Evolutionary conservation across 2,113 vertebrate genomes (phyloP), one percentile per base, ranked within the genome.

Genomic region (Petrocephalus microphthalmus): DNA sequence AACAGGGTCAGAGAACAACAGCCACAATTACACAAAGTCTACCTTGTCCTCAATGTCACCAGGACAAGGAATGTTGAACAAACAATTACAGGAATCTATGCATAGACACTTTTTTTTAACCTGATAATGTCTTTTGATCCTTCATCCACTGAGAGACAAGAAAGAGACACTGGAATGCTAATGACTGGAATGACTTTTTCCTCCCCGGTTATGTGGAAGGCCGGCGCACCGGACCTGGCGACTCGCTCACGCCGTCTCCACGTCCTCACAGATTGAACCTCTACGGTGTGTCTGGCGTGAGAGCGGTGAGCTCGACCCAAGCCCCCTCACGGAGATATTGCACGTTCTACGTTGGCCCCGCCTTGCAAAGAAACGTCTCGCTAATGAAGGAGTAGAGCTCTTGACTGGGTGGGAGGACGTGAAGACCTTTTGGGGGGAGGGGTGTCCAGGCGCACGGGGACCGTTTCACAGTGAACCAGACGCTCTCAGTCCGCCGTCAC

Each of bases 131-230:
- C 92, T 93, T 91, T 94, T 92, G 92, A 92, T 91, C 91, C 93
- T 93, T 71, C 94, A 93, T 92, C 93, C 94, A 91, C 94, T 94
- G 92, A 92, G 91, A 93, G 88, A 89, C 88, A 89, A 88, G 89
- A 89, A 71, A 47, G 89, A 89, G 51, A 56, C 29, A 85, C 13
- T 29, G 52, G 29, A 57, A 51, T 42, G 37, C 54, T 64, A 42
- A 33, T 13, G 13, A 60, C 42, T 60, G 51, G 10, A 56, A 52
- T 56, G 84, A 33, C 29, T 54, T 85, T 20, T 51, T 84, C 19
- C 33, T 22, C 29, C 86, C 60, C n/a, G 85, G 15, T 56, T 29
- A 57, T 20, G 33, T 7, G 49, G 37, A 15, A 67, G 33, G 10
- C 45, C 7, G 13, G 86, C 19, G 0, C 11, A 47, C 7, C 1